phyloP scores from a whole-genome alignment of 2,797 vertebrate species.

The Epinephelus coioides region DNA sequence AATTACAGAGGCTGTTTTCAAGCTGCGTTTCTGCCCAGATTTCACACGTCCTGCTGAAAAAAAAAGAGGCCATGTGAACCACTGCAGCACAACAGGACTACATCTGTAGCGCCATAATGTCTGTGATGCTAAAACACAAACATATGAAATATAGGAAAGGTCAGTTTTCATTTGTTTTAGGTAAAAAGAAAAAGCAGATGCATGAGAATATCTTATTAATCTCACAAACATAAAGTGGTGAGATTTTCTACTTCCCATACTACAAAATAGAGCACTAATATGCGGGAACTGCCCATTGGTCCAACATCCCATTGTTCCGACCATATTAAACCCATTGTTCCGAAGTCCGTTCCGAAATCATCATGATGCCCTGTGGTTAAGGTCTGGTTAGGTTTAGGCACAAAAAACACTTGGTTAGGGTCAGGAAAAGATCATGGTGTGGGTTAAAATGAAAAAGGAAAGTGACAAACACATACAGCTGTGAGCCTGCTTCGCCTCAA shows the following conservation, averaged over 20 bases:
- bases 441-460: too few relatives aligned
- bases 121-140: not conserved
- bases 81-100: not conserved
- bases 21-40: conserved; percentile 19
- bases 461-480: too few relatives aligned
- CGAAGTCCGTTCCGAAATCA: too few relatives aligned
- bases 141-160: not conserved
- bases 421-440: too few relatives aligned
- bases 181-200: not conserved
- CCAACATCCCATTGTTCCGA: too few relatives aligned
- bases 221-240: not conserved
- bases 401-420: too few relatives aligned
- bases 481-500: too few relatives aligned
- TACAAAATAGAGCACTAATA: not conserved
- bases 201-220: not conserved
- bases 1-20: conserved; percentile 1
- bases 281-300: too few relatives aligned
- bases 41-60: not conserved
- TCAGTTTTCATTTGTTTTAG: not conserved
- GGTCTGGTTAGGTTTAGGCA: too few relatives aligned
- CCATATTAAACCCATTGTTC: too few relatives aligned
- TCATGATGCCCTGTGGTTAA: too few relatives aligned
- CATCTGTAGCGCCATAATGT: not conserved
- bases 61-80: conserved; percentile 1
- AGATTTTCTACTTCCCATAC: not conserved